Conservation (phyloP, 2,113 vertebrate species). For the Psittacara wagleri region DNA sequence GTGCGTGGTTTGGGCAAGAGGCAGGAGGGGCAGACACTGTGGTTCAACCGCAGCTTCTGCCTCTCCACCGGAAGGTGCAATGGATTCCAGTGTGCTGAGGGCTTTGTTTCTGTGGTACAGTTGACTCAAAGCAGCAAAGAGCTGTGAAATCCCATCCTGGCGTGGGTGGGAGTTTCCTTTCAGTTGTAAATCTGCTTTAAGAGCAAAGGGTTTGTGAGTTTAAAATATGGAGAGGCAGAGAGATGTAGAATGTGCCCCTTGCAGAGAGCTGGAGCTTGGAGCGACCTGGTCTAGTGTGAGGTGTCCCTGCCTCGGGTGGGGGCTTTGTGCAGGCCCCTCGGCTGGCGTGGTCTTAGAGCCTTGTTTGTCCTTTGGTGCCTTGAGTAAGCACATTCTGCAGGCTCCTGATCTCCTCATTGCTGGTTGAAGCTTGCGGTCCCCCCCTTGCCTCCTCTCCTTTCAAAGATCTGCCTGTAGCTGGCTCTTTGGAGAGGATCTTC, state of each 20-base stretch:
- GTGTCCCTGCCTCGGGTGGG: not conserved
- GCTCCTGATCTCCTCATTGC: not conserved
- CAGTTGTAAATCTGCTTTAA: not conserved
- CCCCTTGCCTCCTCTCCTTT: not conserved
- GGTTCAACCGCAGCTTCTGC: conserved; percentile 28
- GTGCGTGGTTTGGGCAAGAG: not conserved
- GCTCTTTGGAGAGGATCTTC: not conserved
- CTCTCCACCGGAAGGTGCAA: not conserved
- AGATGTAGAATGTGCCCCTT: not conserved
- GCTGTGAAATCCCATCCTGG: not conserved
- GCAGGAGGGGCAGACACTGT: not conserved
- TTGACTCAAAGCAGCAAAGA: not conserved
- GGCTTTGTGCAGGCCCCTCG: not conserved
- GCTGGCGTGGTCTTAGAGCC: not conserved
- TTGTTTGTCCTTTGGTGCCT: not conserved
- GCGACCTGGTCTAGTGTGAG: not conserved
- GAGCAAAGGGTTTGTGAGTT: too few species aligned
- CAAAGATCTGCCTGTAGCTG: not conserved
- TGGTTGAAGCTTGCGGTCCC: not conserved
- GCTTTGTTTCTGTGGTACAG: not conserved
- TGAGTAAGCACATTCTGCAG: too few species aligned
- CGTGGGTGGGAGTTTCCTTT: not conserved
- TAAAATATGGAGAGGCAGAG: not conserved
- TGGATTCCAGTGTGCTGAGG: not conserved
- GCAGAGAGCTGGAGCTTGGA: not conserved